Evolutionary conservation across 2,888 invertebrate species (phyloP), one percentile per base, ranked within the genome.

Genomic region (Herminia tarsipennalis): DNA sequence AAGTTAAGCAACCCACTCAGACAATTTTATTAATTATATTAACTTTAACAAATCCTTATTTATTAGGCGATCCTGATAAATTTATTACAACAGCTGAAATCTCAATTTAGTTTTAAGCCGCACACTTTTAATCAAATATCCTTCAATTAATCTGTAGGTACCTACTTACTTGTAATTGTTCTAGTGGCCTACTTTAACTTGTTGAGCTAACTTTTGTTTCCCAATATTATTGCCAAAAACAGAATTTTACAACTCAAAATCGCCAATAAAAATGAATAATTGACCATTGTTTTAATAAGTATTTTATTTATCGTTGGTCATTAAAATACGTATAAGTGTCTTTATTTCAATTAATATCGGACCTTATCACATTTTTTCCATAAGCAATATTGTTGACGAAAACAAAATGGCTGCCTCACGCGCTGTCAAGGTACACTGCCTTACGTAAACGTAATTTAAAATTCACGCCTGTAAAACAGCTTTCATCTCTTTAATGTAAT

Each of bases 401-500:
- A 57, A 51, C 50, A 68, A 61, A 53, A 59, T 59, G 49, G 39
- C 56, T n/a, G 18, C n/a, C n/a, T n/a, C n/a, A n/a, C n/a, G n/a
- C 43, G 42, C 42, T 56, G 51, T 56, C 46, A 54, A 56, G 51
- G 42, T 57, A 55, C 52, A 65, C 44, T 60, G 60, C 53, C 44
- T 66, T 65, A 70, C 63, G 74, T 66, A 72, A 74, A 80, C 63
- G 73, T 72, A 83, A 84, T 86, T 84, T 86, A 79, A 86, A 83
- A 84, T 86, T 83, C 78, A 81, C 76, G 79, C 72, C 76, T 79
- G 76, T 79, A 78, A 82, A 86, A 83, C 79, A 76, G 74, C 83
- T 85, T 83, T 83, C 79, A 83, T 83, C 81, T 77, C 73, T 71
- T 66, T 84, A 83, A 81, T 80, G 74, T 76, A 73, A 83, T 81